Base-by-base conservation (phyloP, 1,140 invertebrate species). In the Scylla paramamosain region DNA sequence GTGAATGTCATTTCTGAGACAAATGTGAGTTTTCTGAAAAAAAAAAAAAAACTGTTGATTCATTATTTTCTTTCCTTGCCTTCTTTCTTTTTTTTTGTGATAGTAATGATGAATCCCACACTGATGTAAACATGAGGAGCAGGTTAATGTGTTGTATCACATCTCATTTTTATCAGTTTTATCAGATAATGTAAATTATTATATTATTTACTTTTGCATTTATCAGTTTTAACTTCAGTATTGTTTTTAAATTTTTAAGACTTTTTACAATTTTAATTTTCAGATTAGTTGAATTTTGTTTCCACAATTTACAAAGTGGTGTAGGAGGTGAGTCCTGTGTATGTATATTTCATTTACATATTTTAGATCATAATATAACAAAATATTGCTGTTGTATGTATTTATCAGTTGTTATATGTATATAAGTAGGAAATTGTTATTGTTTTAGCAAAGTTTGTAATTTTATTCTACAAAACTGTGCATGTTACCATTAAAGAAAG, bases 381-480 rank as follows among this genome's bases (percentile, higher is more conserved):
- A n/a, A n/a, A 77, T 12, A n/a, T 77, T 77, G 52, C 52, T 59
- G 67, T 77, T 77, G 20, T 77, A 77, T 77, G 67, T 77, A n/a
- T 77, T n/a, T 77, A 77, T 7, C 16, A n/a, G n/a, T 77, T 77
- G 12, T 77, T n/a, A 77, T 77, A 25, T 77, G 67, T 77, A 77
- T 77, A 77, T 77, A 77, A 77, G 25, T 20, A 77, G 25, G 67
- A 77, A 20, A 59, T 59, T 59, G 52, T 59, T 59, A 20, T 59
- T 59, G 52, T n/a, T 77, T 77, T 77, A n/a, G 16, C 67, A 77
- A 77, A 59, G 52, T 77, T n/a, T 77, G 67, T 77, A 77, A 77
- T n/a, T 77, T 77, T 77, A 77, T n/a, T 77, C 20, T 3, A 3
- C 67, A 77, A n/a, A n/a, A n/a, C 67, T 20, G 20, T 77, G 67